A percentile compares a stretch with the other conserved stretches of the same genome.
phyloP scores from a whole-genome alignment of 1,140 invertebrate genomes.

The Zaprionus tsacasi region DNA sequence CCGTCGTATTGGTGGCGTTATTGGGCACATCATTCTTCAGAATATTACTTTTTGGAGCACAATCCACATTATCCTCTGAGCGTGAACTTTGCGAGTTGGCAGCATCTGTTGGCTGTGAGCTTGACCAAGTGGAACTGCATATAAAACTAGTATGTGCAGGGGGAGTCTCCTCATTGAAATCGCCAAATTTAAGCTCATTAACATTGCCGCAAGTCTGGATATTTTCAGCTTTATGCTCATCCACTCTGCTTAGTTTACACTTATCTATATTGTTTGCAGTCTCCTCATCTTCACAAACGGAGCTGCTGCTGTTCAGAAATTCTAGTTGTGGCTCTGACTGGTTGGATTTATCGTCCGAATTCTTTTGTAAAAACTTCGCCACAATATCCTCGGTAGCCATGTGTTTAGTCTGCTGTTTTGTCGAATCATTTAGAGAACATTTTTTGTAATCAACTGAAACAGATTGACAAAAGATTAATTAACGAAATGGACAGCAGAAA shows the following conservation, averaged over 20 bases:
- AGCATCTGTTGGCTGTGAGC: conserved; percentile 47
- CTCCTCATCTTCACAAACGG: conserved; percentile 71
- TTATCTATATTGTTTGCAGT: conserved; percentile 15
- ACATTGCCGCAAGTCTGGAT: conserved; percentile 15
- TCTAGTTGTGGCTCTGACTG: conserved; percentile 55
- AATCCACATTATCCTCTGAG: conserved; percentile 59
- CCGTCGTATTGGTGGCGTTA: neutral
- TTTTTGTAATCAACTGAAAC: conserved; percentile 46
- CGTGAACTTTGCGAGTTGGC: conserved; percentile 16
- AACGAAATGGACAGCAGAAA: neutral
- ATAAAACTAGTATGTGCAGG: conserved; percentile 51
- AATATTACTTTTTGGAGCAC: conserved; percentile 25
- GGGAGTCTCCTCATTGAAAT: conserved; percentile 59
- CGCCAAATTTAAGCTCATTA: conserved; percentile 68
- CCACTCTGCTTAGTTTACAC: neutral
- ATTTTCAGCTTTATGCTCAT: neutral
- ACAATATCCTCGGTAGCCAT: conserved; percentile 69
- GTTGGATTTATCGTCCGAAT: conserved; percentile 25
- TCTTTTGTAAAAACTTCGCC: conserved; percentile 64
- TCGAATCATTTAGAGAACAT: neutral
- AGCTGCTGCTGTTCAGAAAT: conserved; percentile 75
- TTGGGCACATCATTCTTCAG: conserved; percentile 5
- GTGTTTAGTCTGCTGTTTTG: conserved; percentile 37
- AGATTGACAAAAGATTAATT: neutral
- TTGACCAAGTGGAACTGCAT: conserved; percentile 71